Evolutionary conservation across 2,888 invertebrate genomes (phyloP).

Genomic region (Trissolcus brochymenae): DNA sequence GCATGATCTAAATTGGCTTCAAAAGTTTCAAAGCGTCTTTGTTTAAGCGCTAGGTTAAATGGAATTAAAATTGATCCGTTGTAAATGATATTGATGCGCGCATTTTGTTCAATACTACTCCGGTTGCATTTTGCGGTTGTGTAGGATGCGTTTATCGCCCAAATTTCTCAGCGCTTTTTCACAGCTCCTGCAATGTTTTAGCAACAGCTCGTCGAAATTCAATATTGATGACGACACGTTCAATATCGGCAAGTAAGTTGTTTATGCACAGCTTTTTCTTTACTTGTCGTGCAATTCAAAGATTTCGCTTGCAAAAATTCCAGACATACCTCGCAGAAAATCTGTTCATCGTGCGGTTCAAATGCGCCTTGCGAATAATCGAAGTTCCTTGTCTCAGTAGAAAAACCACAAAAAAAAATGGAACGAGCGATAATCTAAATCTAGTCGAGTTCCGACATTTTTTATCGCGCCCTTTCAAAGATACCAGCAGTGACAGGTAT

Average conservation of each 20-base stretch:
- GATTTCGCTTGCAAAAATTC: constrained; percentile 15
- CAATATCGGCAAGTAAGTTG: constrained; percentile 5
- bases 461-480: constrained; percentile 20
- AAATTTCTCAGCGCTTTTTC: constrained; percentile 16
- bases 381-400: constrained; percentile 11
- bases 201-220: not conserved
- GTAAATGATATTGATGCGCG: constrained; percentile 12
- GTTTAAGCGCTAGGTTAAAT: not conserved
- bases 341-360: constrained; percentile 13
- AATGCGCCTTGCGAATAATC: constrained; percentile 23
- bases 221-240: constrained; percentile 13
- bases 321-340: constrained; percentile 12
- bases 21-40: constrained; percentile 12
- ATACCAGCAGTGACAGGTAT: constrained; percentile 8
- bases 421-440: constrained; percentile 28
- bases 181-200: too few relatives aligned
- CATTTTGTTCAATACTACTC: constrained; percentile 1
- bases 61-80: constrained; percentile 11
- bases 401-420: constrained; percentile 5
- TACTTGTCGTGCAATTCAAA: constrained; percentile 22
- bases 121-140: not conserved
- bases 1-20: constrained; percentile 17
- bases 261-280: constrained; percentile 16
- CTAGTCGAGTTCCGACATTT: constrained; percentile 18
- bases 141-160: constrained; percentile 11